These are phyloP conservation scores for Porphyrio hochstetteri DNA, from an alignment of 2,113 vertebrate species.

Conservation along the genomic window DNA sequence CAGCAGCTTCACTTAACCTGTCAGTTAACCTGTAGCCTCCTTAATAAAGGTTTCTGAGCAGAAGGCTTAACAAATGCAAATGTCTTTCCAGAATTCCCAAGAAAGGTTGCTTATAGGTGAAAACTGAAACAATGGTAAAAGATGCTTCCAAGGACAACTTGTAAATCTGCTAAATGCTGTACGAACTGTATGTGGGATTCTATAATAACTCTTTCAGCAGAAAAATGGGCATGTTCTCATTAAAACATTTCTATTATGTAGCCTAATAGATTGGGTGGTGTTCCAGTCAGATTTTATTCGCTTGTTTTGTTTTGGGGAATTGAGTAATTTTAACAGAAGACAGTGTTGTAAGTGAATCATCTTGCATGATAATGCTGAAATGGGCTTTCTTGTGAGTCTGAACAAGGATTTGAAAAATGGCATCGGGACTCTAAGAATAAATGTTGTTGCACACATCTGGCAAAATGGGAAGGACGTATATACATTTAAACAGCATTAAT, in stretches of 20 bases:
- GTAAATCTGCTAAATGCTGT: neutral
- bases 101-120: neutral
- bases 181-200: neutral
- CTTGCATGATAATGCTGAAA: neutral
- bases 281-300: constrained; percentile 8
- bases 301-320: neutral
- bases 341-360: neutral
- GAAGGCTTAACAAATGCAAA: constrained; percentile 52
- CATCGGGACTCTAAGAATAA: neutral
- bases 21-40: neutral
- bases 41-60: neutral
- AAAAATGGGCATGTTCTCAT: neutral
- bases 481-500: constrained; percentile 16
- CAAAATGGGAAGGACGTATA: constrained; percentile 25
- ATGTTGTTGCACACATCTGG: neutral
- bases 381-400: neutral
- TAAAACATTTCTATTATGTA: neutral
- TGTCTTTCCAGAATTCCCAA: constrained; percentile 12
- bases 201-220: neutral
- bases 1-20: constrained; percentile 5
- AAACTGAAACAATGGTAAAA: neutral
- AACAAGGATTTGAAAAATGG: neutral
- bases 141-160: neutral
- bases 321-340: neutral
- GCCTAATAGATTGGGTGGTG: neutral